phyloP scores from a whole-genome alignment of 1,140 invertebrate species.

The Bilobella aurantiaca region DNA sequence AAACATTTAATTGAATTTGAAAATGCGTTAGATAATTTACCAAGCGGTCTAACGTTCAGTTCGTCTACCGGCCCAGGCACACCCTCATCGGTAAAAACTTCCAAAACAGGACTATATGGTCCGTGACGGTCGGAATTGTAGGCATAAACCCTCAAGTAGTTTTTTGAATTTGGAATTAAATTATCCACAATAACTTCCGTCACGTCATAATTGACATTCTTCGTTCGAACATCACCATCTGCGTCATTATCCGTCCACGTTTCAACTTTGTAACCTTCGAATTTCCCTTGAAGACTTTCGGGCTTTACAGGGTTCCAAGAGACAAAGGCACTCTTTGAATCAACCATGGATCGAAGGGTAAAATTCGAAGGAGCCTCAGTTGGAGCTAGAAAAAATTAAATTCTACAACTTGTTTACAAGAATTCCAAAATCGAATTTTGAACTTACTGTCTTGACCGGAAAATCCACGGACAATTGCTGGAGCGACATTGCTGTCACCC shows the following conservation, averaged over 20 bases:
- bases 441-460: slow-evolving; percentile 79
- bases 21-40: too few species aligned
- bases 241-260: slow-evolving; percentile 85
- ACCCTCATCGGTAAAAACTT: slow-evolving; percentile 80
- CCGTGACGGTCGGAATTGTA: slow-evolving; percentile 85
- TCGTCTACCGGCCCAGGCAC: slow-evolving; percentile 76
- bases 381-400: slow-evolving; percentile 49
- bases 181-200: slow-evolving; percentile 65
- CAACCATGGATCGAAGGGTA: slow-evolving; percentile 58
- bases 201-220: slow-evolving; percentile 61
- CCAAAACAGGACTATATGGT: slow-evolving; percentile 70
- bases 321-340: slow-evolving; percentile 64
- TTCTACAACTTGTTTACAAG: background rate
- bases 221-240: slow-evolving; percentile 59
- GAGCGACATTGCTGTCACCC: slow-evolving; percentile 73
- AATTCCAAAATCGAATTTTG: background rate
- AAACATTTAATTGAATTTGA: too few species aligned
- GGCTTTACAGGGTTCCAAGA: slow-evolving; percentile 68
- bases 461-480: slow-evolving; percentile 73
- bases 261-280: slow-evolving; percentile 90
- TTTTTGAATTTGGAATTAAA: slow-evolving; percentile 79
- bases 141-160: slow-evolving; percentile 77
- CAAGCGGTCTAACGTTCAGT: slow-evolving; percentile 72
- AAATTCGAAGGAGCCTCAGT: slow-evolving; percentile 73
- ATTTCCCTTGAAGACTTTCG: slow-evolving; percentile 74